Evolutionary conservation across 2,888 invertebrate species (phyloP), one percentile per base, ranked within the genome.

Genomic region (Drosophila kanekoi): DNA sequence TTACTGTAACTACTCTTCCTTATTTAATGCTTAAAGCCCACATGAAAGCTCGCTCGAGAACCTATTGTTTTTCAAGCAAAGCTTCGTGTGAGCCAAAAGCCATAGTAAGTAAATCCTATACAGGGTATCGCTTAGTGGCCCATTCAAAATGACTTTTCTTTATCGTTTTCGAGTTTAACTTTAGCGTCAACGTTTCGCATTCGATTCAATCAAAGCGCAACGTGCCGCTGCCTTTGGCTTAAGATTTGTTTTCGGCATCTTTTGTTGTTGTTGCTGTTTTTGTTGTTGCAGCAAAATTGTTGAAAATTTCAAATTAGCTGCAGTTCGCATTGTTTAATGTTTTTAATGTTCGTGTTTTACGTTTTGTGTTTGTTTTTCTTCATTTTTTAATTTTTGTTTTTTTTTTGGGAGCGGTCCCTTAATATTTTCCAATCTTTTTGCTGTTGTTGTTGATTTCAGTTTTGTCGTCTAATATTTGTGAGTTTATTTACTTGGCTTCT

Each of bases 141-240:
- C 54, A 62, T 6, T 11, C 4, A 3, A 44, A 8, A 13, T 10
- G 0, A 41, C 10, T 18, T 52, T 61, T 43, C 43, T 74, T 71
- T 59, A 38, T 35, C 61, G 45, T 68, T 58, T 77, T 64, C n/a
- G 40, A 63, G 47, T 62, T 54, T 33, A 68, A 68, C 54, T 70
- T 72, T 64, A 45, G 43, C 60, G 67, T 72, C 54, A 62, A 60
- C 81, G 70, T 76, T 47, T 75, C 83, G 73, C 73, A 82, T 87
- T 86, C 79, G 66, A 81, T 82, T 79, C 87, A 84, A 84, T 87
- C 87, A 87, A 84, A 87, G 84, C 84, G 81, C 87, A 84, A 81
- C 87, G 71, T 74, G 76, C 72, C 71, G 79, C 69, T 54, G 74
- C 77, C 71, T 73, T 79, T 68, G 62, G 63, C 72, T 69, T 66